Evolutionary conservation across 2,797 vertebrate genomes (phyloP), one percentile per base, ranked within the genome.

Genomic region (Lepus oiostolus): DNA sequence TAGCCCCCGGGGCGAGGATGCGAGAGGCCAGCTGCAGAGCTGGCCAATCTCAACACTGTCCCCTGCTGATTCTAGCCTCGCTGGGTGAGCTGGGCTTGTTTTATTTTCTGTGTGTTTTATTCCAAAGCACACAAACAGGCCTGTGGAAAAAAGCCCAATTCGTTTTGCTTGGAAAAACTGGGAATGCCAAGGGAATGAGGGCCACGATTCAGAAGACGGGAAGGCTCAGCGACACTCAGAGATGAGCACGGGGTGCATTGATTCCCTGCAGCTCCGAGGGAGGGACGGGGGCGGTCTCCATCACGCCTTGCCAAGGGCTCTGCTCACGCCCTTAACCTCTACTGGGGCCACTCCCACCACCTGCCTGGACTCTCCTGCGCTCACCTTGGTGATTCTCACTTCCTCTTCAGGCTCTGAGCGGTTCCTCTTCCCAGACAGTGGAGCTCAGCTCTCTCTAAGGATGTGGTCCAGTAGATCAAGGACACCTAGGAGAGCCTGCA

Each of bases 111-210:
- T 68, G 85, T 32, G 77, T 65, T 91, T 63, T 75, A 68, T 87
- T 94, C 94, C 94, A 96, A 94, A 97, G 95, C 87, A 80, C 1
- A 94, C 87, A 87, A 76, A 90, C 62, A 85, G 58, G 88, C 60
- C 71, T 3, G 54, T 58, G 21, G 4, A 62, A 52, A 47, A 58
- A 65, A 67, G 38, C 28, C 60, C 60, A 60, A 82, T 76, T 79
- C 30, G 75, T 62, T 95, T 90, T 79, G 81, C 89, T 70, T 86
- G 85, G 68, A 89, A 91, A 32, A 62, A 54, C 67, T 74, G 58
- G 85, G 60, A 65, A 95, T 38, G 42, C 75, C 67, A 65, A 76
- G 58, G 32, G 79, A 70, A n/a, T 5, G 42, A 79, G 60, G 28
- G n/a, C 74, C 35, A 17, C 12, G 1, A 10, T n/a, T 21, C 76